phyloP scores from a whole-genome alignment of 2,113 vertebrate species.

The Nycticryphes semicollaris region DNA sequence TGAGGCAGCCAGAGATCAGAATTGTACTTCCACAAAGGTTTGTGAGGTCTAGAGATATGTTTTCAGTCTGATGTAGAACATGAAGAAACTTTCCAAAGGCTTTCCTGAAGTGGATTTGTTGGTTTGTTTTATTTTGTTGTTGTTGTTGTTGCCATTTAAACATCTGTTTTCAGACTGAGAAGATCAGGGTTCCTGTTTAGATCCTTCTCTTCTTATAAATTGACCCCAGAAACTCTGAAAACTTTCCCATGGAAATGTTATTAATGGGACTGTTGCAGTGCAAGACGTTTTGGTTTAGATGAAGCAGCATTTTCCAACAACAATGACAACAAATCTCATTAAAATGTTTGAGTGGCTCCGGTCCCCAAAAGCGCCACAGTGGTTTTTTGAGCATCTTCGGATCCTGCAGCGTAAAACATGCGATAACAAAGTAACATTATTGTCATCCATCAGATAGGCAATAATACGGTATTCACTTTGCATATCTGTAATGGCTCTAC shows the following conservation, averaged over 20 bases:
- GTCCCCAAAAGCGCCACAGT: not conserved
- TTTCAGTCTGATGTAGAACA: not conserved
- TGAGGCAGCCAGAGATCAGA: not conserved
- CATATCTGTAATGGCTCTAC: not conserved
- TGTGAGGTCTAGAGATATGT: constrained; percentile 1
- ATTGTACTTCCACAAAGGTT: not conserved
- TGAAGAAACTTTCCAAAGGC: not conserved
- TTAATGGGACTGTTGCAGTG: constrained; percentile 12
- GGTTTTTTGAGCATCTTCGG: not conserved
- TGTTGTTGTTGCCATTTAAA: constrained; percentile 7
- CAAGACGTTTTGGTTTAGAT: not conserved
- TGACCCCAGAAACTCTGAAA: constrained; percentile 46
- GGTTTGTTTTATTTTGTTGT: not conserved
- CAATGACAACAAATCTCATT: constrained; percentile 15
- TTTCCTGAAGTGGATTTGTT: not conserved
- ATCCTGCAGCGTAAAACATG: not conserved
- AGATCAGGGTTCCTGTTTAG: not conserved
- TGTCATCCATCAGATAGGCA: constrained; percentile 41
- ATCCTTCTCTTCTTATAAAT: constrained; percentile 28
- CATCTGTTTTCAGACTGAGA: constrained; percentile 40
- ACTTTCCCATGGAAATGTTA: constrained; percentile 56
- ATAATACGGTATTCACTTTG: constrained; percentile 5
- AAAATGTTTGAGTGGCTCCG: constrained; percentile 16
- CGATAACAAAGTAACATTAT: constrained; percentile 19
- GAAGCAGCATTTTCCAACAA: not conserved